Evolutionary conservation across 2,888 invertebrate genomes (phyloP).

Genomic region (Zygothrica quintamaculata): DNA sequence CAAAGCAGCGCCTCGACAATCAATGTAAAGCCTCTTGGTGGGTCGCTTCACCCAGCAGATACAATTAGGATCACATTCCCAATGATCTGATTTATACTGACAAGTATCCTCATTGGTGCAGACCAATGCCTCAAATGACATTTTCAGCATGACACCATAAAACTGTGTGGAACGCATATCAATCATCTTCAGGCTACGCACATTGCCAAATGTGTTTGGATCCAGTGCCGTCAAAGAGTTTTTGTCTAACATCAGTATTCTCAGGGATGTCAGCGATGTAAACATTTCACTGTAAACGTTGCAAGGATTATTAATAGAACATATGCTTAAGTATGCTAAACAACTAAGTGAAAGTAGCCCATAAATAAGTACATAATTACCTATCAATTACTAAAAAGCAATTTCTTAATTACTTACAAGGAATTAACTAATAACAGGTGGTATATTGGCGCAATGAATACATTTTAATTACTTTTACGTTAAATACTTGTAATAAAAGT

Average conservation of each 20-base stretch:
- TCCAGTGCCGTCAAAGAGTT: slow-evolving; percentile 85
- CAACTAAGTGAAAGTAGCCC: too few relatives aligned
- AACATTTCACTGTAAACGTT: slow-evolving; percentile 82
- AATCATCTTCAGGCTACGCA: slow-evolving; percentile 85
- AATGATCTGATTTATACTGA: slow-evolving; percentile 85
- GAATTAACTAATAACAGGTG: too few relatives aligned
- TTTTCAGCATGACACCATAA: slow-evolving; percentile 67
- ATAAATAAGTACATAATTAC: too few relatives aligned
- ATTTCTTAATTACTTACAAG: slow-evolving; percentile 24
- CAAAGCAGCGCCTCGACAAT: slow-evolving; percentile 85
- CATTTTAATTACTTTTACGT: too few relatives aligned
- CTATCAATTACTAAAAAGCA: neutral
- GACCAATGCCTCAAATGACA: slow-evolving; percentile 53
- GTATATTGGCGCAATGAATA: too few relatives aligned
- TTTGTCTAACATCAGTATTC: slow-evolving; percentile 85
- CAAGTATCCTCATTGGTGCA: slow-evolving; percentile 81
- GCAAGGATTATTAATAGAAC: slow-evolving; percentile 21
- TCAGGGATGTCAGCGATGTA: slow-evolving; percentile 82
- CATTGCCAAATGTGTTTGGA: slow-evolving; percentile 85
- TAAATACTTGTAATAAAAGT: too few relatives aligned
- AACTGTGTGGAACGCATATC: slow-evolving; percentile 86
- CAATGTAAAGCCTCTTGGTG: slow-evolving; percentile 82
- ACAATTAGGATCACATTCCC: slow-evolving; percentile 85
- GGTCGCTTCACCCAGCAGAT: slow-evolving; percentile 84
- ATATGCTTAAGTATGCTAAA: too few relatives aligned